Percentiles rank a stretch among this genome's conserved stretches.
Conservation (phyloP, 1,140 invertebrate species). For the Leptinotarsa lineolata region DNA sequence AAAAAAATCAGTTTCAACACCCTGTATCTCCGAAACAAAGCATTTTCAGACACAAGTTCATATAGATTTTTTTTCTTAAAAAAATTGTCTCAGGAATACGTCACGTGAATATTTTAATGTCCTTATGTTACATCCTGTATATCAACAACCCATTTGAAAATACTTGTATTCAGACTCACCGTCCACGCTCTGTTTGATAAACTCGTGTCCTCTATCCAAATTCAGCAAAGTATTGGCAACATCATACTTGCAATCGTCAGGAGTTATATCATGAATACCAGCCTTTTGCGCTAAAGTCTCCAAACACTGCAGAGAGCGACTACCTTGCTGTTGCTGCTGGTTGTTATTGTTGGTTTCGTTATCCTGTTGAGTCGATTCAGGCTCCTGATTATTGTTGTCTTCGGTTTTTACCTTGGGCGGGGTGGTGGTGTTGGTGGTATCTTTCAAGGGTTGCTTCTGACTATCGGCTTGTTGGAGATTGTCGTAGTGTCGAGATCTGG, state of each 20-base stretch:
- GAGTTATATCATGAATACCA: constrained; percentile 62
- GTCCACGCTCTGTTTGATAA: constrained; percentile 42
- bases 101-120: too few species aligned
- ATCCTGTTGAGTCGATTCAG: constrained; percentile 47
- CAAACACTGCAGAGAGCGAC: constrained; percentile 65
- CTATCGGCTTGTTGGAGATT: constrained; percentile 55
- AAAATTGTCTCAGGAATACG: too few species aligned
- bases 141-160: too few species aligned
- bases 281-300: constrained; percentile 70
- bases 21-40: too few species aligned
- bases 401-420: constrained; percentile 44
- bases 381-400: constrained; percentile 44
- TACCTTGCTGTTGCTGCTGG: constrained; percentile 42
- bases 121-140: too few species aligned
- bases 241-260: constrained; percentile 69
- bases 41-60: too few species aligned
- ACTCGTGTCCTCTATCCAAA: constrained; percentile 58
- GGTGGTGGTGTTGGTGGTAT: constrained; percentile 47
- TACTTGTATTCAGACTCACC: constrained; percentile 10
- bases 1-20: too few species aligned
- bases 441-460: constrained; percentile 54
- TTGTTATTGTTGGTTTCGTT: constrained; percentile 32
- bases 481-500: constrained; percentile 56
- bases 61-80: too few species aligned
- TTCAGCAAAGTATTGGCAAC: constrained; percentile 63